phyloP scores from a whole-genome alignment of 2,888 invertebrate species.

The Hemicrepidius hirtus region DNA sequence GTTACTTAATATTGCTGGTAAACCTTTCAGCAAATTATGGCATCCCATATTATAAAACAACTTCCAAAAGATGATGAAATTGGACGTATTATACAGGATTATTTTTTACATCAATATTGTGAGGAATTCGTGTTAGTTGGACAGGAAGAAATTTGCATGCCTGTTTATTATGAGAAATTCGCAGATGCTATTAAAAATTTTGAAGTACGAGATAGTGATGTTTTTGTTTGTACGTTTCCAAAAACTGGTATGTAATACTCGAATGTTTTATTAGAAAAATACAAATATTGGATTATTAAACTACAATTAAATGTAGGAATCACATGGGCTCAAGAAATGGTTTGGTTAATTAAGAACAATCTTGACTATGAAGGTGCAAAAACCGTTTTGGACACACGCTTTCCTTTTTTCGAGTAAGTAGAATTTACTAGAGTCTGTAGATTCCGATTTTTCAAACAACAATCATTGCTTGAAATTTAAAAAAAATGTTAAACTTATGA shows the following conservation, averaged over 20 bases:
- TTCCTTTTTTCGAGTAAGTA: conserved; percentile 81
- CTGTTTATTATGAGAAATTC: conserved; percentile 21
- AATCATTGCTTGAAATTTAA: too few relatives aligned
- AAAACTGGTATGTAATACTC: conserved; percentile 31
- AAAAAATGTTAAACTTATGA: too few relatives aligned
- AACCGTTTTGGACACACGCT: conserved; percentile 75
- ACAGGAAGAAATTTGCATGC: conserved; percentile 19
- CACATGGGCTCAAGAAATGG: conserved; percentile 86
- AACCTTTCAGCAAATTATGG: too few relatives aligned
- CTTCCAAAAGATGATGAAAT: conserved; percentile 20
- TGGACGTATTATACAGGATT: conserved; percentile 13
- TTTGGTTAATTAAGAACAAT: conserved; percentile 80
- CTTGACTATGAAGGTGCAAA: conserved; percentile 77
- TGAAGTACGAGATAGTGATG: conserved; percentile 27
- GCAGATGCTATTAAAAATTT: conserved; percentile 30
- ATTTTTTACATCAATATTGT: conserved; percentile 1
- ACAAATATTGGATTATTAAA: too few relatives aligned
- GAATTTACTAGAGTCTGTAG: too few relatives aligned
- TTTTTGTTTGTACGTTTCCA: conserved; percentile 26
- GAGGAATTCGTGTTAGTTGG: conserved; percentile 30
- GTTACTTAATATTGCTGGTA: too few relatives aligned
- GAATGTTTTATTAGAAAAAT: too few relatives aligned
- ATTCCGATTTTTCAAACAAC: background rate
- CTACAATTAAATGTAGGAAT: conserved; percentile 77
- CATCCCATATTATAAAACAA: background rate